Conservation (phyloP, 92 coral and sea anemone genomes). For the Zoanthus sansibaricus region DNA sequence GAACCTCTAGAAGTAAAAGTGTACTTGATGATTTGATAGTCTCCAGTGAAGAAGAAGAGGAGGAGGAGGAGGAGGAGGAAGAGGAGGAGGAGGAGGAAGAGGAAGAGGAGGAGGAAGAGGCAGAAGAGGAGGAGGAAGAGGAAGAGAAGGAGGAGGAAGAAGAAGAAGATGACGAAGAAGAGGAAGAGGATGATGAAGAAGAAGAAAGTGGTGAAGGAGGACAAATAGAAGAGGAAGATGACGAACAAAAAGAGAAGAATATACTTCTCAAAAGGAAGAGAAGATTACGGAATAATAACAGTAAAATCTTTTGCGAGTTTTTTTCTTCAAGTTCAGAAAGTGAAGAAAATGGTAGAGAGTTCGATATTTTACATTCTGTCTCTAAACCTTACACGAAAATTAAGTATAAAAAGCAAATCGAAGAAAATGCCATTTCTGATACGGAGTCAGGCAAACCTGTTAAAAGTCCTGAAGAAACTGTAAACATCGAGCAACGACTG, state of each 20-base stretch:
- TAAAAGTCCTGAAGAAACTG: not conserved
- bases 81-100: no score
- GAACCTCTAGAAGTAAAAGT: not conserved
- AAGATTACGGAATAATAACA: not conserved
- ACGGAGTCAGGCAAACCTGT: not conserved
- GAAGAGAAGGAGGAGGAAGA: no score
- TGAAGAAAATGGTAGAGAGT: constrained; percentile 1
- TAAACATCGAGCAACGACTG: not conserved
- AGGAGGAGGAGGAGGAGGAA: no score
- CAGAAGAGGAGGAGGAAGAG: no score
- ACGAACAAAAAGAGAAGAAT: no score
- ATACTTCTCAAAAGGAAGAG: not conserved
- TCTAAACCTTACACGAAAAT: constrained; percentile 21
- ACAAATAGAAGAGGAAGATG: not conserved
- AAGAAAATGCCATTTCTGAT: not conserved
- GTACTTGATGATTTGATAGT: constrained; percentile 17
- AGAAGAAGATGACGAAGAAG: no score
- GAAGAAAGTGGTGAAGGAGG: no score
- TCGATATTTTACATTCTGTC: not conserved
- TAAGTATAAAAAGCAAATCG: not conserved
- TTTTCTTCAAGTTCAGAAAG: constrained; percentile 23
- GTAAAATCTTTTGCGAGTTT: not conserved
- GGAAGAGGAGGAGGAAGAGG: no score
- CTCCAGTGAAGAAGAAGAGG: not conserved
- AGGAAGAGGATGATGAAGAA: no score